Conservation (phyloP, 2,113 vertebrate species). For the Elanus axillaris region DNA sequence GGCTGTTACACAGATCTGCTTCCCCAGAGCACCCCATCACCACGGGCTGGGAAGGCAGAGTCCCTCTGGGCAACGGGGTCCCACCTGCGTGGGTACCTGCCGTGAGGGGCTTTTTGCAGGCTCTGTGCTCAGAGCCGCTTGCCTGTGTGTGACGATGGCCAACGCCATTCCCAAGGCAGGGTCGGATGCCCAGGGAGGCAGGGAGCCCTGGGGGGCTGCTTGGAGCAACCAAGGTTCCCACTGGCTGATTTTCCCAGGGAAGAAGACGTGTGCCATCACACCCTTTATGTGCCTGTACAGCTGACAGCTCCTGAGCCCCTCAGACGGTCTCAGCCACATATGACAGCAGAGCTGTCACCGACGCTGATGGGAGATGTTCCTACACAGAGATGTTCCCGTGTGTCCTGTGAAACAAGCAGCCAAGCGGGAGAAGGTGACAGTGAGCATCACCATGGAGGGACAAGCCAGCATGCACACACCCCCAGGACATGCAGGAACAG, state of each 20-base stretch:
- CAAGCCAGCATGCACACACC: background rate
- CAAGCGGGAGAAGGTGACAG: background rate
- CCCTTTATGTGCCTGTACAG: rapidly evolving
- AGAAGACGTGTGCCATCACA: rapidly evolving
- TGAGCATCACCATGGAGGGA: background rate
- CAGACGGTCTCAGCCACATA: rapidly evolving
- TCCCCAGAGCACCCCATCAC: rapidly evolving
- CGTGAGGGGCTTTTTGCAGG: no score
- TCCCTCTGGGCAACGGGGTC: background rate
- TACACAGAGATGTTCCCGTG: background rate
- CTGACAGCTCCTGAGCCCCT: background rate
- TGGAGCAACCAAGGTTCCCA: background rate
- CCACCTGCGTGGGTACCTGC: background rate
- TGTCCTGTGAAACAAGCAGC: background rate
- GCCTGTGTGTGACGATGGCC: rapidly evolving
- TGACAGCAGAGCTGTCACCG: background rate
- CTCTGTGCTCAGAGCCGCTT: background rate
- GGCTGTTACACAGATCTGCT: background rate
- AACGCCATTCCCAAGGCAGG: background rate
- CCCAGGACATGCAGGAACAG: rapidly evolving
- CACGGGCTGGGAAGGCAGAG: rapidly evolving
- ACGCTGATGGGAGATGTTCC: background rate
- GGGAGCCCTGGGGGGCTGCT: background rate
- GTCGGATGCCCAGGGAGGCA: rapidly evolving
- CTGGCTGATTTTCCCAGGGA: background rate